These are phyloP conservation scores for Spinus pinus DNA, from an alignment of 2,797 vertebrate genomes.

Conservation along the genomic window DNA sequence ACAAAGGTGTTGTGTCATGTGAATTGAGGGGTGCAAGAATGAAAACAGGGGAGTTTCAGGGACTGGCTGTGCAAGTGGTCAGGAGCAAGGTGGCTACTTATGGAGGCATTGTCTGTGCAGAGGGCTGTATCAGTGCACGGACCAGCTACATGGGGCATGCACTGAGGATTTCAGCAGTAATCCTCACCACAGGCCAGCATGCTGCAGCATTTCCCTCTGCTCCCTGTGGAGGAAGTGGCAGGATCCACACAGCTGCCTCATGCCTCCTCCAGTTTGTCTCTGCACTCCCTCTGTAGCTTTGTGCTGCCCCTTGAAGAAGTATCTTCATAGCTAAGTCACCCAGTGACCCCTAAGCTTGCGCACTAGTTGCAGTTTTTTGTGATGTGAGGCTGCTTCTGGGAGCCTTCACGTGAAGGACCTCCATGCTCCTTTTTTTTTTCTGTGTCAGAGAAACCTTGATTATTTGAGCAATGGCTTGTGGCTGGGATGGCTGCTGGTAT, in stretches of 20 bases:
- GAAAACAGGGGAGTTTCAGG: background rate
- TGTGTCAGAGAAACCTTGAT: background rate
- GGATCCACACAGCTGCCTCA: background rate
- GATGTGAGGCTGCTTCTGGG: background rate
- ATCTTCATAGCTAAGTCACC: background rate
- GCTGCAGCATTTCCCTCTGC: background rate
- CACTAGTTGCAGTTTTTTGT: background rate
- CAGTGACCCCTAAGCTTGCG: background rate
- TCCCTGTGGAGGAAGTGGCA: constrained; percentile 23
- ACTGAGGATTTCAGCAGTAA: background rate
- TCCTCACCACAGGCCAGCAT: background rate
- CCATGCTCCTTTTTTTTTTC: background rate
- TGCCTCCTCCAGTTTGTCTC: background rate
- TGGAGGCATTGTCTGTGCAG: background rate
- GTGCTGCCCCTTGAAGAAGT: background rate
- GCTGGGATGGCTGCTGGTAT: background rate
- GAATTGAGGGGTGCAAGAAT: background rate
- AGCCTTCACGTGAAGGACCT: background rate
- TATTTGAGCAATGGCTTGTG: background rate
- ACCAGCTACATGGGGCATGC: background rate
- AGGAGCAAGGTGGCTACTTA: background rate
- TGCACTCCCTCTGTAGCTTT: background rate
- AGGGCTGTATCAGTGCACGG: background rate
- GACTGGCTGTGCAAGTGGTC: background rate
- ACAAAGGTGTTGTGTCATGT: background rate